A percentile compares a stretch with the other conserved stretches of the same genome.
Evolutionary conservation across 2,113 vertebrate species (phyloP).

Genomic region (Dendrocopos noguchii): DNA sequence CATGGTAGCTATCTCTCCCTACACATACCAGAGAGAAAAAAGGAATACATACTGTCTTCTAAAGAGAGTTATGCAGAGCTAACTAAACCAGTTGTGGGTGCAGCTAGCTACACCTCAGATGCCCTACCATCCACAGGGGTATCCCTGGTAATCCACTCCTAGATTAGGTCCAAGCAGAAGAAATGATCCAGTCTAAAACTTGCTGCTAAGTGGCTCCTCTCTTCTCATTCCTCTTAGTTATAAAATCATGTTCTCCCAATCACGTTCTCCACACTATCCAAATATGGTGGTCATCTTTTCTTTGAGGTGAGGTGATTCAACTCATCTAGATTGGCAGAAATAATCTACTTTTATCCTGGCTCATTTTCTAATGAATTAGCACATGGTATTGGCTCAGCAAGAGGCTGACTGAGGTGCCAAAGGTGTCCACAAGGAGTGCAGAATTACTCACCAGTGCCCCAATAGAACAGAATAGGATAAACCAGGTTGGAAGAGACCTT

Average conservation of each 20-base stretch:
- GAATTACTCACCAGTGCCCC: background rate
- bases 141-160: background rate
- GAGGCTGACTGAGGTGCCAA: background rate
- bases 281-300: background rate
- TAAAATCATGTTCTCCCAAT: background rate
- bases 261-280: background rate
- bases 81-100: background rate
- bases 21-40: background rate
- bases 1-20: background rate
- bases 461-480: too few relatives aligned
- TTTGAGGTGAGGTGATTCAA: background rate
- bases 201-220: background rate
- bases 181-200: background rate
- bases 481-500: too few relatives aligned
- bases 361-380: background rate
- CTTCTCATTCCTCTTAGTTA: background rate
- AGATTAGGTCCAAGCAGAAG: background rate
- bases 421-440: rapidly evolving
- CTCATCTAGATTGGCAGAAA: background rate
- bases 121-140: background rate
- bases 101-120: background rate
- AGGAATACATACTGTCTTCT: background rate
- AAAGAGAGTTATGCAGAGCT: background rate
- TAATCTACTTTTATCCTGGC: background rate
- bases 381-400: background rate